Evolutionary conservation across 2,797 vertebrate species (phyloP), one percentile per base, ranked within the genome.

Genomic region (Pangasius macronema): DNA sequence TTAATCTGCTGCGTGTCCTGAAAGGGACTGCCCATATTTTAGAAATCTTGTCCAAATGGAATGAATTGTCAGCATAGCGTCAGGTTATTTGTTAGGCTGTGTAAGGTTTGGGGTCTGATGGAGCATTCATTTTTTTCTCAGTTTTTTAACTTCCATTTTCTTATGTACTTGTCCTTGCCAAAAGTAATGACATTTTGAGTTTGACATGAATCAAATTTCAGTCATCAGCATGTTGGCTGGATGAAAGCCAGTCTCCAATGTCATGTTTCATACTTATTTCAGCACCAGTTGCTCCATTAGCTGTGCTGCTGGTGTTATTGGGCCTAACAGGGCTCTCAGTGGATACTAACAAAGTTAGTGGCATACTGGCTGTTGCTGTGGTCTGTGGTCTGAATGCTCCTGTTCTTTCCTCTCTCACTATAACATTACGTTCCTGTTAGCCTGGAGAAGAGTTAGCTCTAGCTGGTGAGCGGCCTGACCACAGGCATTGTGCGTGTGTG

Each of bases 261-360:
- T 72, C 36, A 81, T 72, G 51, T 63, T 88, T 82, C 11, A 13
- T 83, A 61, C 76, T 85, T 87, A 59, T 89, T 83, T 77, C 85
- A 83, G 73, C 72, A 87, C 86, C 42, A 30, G 36, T 85, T 63
- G 68, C 83, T 83, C 59, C 72, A 87, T 89, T 86, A 61, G 20
- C 85, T 75, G 80, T 59, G 51, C 84, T 76, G 70, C 59, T 42
- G 67, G 42, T 63, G 46, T 87, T 87, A 81, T 89, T 90, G 87
- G 65, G 70, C 51, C 79, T 76, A 86, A 89, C 85, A 87, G 84
- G 77, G n/a, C 63, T 89, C 73, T 89, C 86, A 75, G 70, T 86
- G 46, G 83, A 83, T 36, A 33, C 82, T 91, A 92, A 91, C 89
- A 83, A 87, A 79, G 85, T 91, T 92, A 84, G 75, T 3, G 49